Evolutionary conservation across 2,113 vertebrate genomes (phyloP).

Genomic region (Scomber japonicus): DNA sequence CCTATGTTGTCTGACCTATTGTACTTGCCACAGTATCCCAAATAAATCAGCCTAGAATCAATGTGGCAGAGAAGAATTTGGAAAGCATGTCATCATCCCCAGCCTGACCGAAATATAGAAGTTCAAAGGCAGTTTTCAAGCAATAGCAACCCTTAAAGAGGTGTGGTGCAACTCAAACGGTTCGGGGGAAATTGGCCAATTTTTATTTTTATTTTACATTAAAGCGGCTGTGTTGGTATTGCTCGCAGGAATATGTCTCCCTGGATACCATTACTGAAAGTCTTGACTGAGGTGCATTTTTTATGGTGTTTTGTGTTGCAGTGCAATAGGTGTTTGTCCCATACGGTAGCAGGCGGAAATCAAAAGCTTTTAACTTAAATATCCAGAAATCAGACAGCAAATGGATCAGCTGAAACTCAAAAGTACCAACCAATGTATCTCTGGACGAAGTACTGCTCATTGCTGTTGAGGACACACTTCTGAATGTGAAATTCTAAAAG

Average conservation of each 20-base stretch:
- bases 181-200: constrained; percentile 10
- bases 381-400: neutral
- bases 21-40: too few relatives aligned
- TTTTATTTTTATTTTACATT: neutral
- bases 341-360: neutral
- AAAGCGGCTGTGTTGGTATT: constrained; percentile 15
- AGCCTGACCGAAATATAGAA: neutral
- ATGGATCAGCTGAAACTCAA: neutral
- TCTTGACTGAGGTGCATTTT: constrained; percentile 1
- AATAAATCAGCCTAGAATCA: neutral
- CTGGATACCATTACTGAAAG: neutral
- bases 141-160: constrained; percentile 5
- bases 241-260: neutral
- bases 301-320: neutral
- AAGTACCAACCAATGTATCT: neutral
- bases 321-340: neutral
- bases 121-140: neutral
- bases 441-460: neutral
- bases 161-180: neutral
- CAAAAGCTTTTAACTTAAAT: constrained; percentile 12
- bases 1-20: too few relatives aligned
- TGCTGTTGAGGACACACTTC: neutral
- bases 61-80: neutral
- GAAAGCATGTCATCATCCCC: neutral
- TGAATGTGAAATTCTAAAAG: too few relatives aligned